Base-by-base conservation (phyloP, 2,797 vertebrate genomes). In the Parauchenoglanis punctatus region DNA sequence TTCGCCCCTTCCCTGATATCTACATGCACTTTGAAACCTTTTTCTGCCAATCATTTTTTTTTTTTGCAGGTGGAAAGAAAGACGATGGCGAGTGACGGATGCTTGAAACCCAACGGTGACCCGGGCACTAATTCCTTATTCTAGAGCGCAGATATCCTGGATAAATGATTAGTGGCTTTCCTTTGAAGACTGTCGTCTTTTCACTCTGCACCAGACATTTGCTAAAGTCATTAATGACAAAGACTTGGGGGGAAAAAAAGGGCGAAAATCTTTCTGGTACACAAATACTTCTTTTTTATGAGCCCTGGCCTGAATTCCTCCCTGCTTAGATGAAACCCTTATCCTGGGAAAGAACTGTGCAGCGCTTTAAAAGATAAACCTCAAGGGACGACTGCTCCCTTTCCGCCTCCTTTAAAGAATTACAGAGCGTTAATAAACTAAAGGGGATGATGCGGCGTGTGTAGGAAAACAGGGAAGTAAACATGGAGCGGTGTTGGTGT, bases 181-280 rank as follows among this genome's bases (percentile, higher is more conserved):
- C 93, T 95, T 95, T 95, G 94, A 96, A 95, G 95, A 93, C 92
- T 89, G 85, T 89, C 91, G 90, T 90, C 92, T 90, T 92, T 94
- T 95, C 92, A 93, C 92, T 95, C 92, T 91, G 89, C 90, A 92
- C 93, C 94, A 94, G 92, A 95, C 95, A 95, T 96, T 95, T 96
- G 95, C 93, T 95, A 94, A 96, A 96, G 95, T 96, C 96, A 96
- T 96, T 96, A 96, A 96, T 95, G 95, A 96, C 94, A 95, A 95
- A 95, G 92, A 94, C 93, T 95, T 20, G 25, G 7, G 23, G 25
- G 23, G 44, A 94, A 94, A 49, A 91, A 40, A 17, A 6, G 20
- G n/a, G 92, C 31, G 7, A 93, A 95, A 94, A 93, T 95, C 94
- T 95, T 94, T 94, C 93, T 94, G 94, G 93, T 95, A 95, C 94